Evolutionary conservation across 2,797 vertebrate genomes (phyloP), one percentile per base, ranked within the genome.

Genomic region (Saxicola maurus): DNA sequence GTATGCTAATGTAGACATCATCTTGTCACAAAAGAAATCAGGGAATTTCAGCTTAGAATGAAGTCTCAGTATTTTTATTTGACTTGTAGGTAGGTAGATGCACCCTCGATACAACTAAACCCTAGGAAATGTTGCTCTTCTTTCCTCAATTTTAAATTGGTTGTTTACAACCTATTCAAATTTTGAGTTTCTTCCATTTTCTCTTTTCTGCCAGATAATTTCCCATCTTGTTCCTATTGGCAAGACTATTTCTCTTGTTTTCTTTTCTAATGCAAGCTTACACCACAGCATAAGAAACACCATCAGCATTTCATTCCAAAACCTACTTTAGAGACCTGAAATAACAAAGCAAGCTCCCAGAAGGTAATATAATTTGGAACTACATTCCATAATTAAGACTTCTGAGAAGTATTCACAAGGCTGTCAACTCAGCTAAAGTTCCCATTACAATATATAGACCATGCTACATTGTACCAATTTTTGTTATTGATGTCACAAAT

Each of bases 61-160:
- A 56, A 60, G 33, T n/a, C 7, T 72, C 16, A 28, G 9, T 55
- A 18, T 33, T 71, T 68, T 82, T 37, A 19, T 17, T 23, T 4
- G 9, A 51, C 4, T 19, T 14, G 5, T n/a, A 13, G 8, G 8
- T 42, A 37, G 8, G 10, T 31, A 61, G 11, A n/a, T 46, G 7
- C 5, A 33, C 4, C 4, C 3, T 69, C 2, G 1, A 12, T 40
- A 13, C 5, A 38, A 38, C 35, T 25, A 25, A 46, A 5, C 2
- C 3, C 9, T 75, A 51, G 8, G 12, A 79, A 78, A 55, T 46
- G 1, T 42, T 71, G 5, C 1, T 91, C 6, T 11, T 51, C 10
- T 38, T 46, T 59, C 10, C 13, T 46, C 19, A 45, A 11, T 11
- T 52, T 64, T 45, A 7, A 40, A 18, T 30, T 13, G 33, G 33